Percentiles rank a stretch among this genome's conserved stretches.
Evolutionary conservation across 2,797 vertebrate genomes (phyloP).

Genomic region (Pampus argenteus): DNA sequence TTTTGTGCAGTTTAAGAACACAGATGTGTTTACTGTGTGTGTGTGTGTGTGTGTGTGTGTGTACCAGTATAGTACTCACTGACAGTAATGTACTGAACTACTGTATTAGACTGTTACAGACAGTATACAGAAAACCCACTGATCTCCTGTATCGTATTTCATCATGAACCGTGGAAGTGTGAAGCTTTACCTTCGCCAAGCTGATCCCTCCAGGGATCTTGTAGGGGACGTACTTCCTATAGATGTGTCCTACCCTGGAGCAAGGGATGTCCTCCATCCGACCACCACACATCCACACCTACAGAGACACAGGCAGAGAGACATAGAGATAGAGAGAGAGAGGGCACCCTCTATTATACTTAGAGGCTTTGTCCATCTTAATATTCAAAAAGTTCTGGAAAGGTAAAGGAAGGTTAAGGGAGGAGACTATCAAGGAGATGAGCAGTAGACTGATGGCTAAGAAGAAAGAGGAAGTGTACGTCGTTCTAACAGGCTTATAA

Average conservation of each 20-base stretch:
- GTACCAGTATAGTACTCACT: background rate
- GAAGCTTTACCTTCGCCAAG: slow-evolving; percentile 89
- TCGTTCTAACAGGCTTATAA: slow-evolving; percentile 43
- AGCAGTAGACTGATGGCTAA: slow-evolving; percentile 18
- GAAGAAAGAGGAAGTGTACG: slow-evolving; percentile 13
- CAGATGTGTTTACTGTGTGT: background rate
- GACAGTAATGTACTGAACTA: background rate
- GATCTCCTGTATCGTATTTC: slow-evolving; percentile 12
- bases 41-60: background rate
- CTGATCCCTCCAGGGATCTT: slow-evolving; percentile 95
- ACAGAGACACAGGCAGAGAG: slow-evolving; percentile 6
- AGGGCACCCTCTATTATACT: background rate
- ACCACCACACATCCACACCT: slow-evolving; percentile 99
- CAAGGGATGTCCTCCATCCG: slow-evolving; percentile 98
- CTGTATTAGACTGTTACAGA: background rate
- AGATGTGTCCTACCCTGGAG: slow-evolving; percentile 97
- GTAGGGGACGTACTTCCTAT: slow-evolving; percentile 97
- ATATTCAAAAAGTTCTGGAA: slow-evolving; percentile 12
- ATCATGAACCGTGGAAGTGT: background rate
- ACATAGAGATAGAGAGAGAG: background rate
- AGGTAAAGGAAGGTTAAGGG: slow-evolving; percentile 21
- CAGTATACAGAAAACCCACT: slow-evolving; percentile 1
- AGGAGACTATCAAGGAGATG: slow-evolving; percentile 20
- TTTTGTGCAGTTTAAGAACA: background rate
- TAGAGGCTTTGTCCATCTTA: slow-evolving; percentile 2